Evolutionary conservation across 2,888 invertebrate species (phyloP).

Genomic region (Ochropleura plecta): DNA sequence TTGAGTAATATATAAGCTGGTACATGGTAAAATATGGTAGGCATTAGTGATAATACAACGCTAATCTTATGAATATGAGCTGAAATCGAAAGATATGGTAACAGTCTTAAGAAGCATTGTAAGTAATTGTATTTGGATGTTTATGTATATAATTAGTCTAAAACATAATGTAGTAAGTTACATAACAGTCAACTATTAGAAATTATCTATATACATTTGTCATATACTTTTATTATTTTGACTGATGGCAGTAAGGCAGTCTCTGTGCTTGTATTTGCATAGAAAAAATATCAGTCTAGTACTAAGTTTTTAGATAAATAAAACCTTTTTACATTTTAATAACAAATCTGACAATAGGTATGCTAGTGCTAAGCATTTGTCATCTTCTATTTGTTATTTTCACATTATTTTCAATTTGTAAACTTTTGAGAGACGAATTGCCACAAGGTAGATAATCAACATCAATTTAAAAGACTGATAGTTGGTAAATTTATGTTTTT

Average conservation of each 20-base stretch:
- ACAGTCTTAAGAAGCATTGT: slow-evolving; percentile 67
- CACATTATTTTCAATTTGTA: slow-evolving; percentile 80
- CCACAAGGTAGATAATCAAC: slow-evolving; percentile 89
- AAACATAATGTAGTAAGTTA: slow-evolving; percentile 57
- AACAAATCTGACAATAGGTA: slow-evolving; percentile 80
- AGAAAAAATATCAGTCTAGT: slow-evolving; percentile 36
- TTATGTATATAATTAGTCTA: slow-evolving; percentile 64
- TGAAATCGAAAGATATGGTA: slow-evolving; percentile 76
- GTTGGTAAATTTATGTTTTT: slow-evolving; percentile 88
- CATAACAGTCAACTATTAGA: slow-evolving; percentile 63
- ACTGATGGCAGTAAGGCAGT: slow-evolving; percentile 49
- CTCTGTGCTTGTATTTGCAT: slow-evolving; percentile 30
- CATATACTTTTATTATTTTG: slow-evolving; percentile 48
- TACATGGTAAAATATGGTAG: slow-evolving; percentile 60
- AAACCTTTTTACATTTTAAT: slow-evolving; percentile 58
- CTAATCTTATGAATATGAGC: slow-evolving; percentile 90
- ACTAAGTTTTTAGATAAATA: slow-evolving; percentile 56
- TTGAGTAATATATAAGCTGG: slow-evolving; percentile 56
- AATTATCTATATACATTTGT: slow-evolving; percentile 48
- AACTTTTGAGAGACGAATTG: slow-evolving; percentile 89
- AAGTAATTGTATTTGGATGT: slow-evolving; percentile 67
- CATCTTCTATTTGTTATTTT: slow-evolving; percentile 56
- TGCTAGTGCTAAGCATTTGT: slow-evolving; percentile 74
- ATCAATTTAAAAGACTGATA: slow-evolving; percentile 92
- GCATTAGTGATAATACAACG: slow-evolving; percentile 76